phyloP scores from a whole-genome alignment of 2,797 vertebrate genomes.

The Muraenolepis orangiensis region DNA sequence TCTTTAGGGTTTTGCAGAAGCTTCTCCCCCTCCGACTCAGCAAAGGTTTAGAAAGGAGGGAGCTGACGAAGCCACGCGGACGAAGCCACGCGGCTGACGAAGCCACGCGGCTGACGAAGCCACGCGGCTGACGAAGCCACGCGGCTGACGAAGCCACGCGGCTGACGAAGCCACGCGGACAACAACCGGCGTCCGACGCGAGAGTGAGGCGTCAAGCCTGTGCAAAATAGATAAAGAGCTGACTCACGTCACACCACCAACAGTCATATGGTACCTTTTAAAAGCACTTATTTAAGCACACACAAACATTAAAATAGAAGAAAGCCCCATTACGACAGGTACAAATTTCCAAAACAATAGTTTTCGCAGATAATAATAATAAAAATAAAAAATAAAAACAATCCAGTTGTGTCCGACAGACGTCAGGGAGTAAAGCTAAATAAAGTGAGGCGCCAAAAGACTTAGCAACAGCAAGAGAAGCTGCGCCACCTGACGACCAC shows the following conservation, averaged over 20 bases:
- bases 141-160: too few species aligned
- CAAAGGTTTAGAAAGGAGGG: conserved; percentile 33
- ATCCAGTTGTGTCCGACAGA: conserved; percentile 49
- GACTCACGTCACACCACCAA: conserved; percentile 64
- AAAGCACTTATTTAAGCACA: conserved; percentile 75
- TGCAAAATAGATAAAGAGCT: conserved; percentile 68
- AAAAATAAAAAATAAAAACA: conserved; percentile 38
- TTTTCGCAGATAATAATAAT: conserved; percentile 18
- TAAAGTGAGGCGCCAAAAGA: conserved; percentile 47
- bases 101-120: too few species aligned
- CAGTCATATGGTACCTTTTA: conserved; percentile 70
- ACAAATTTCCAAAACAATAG: conserved; percentile 29
- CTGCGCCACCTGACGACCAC: conserved; percentile 6
- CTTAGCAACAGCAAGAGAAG: conserved; percentile 28
- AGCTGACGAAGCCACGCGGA: conserved; percentile 5
- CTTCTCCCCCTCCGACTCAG: conserved; percentile 43
- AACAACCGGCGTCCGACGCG: conserved; percentile 26
- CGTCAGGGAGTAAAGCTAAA: conserved; percentile 32
- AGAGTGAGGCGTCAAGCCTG: conserved; percentile 43
- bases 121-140: too few species aligned
- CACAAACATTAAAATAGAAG: conserved; percentile 27
- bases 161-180: not conserved
- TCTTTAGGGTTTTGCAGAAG: conserved; percentile 56
- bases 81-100: conserved; percentile 22
- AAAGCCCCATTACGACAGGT: conserved; percentile 34